Percentiles rank a stretch among this genome's conserved stretches.
These are phyloP conservation scores for Xanthostigma xanthostigma DNA, from an alignment of 2,888 invertebrate genomes.

Conservation along the genomic window DNA sequence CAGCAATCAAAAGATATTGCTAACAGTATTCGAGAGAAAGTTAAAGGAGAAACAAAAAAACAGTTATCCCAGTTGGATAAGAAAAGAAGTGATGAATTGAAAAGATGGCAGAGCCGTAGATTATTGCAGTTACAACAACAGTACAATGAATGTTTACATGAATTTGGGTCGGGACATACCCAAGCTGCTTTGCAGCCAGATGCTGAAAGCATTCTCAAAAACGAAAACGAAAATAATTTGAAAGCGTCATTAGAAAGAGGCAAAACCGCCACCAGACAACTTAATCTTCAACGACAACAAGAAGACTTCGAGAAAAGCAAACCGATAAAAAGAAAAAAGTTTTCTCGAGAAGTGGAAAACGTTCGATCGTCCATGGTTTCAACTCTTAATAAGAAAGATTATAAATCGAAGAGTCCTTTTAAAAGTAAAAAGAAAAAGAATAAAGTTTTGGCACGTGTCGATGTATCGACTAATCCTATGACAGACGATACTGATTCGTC, in stretches of 20 bases:
- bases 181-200: conserved; percentile 28
- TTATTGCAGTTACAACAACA: conserved; percentile 33
- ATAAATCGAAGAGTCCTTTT: neutral
- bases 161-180: conserved; percentile 34
- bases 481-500: too few relatives aligned
- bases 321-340: conserved; percentile 19
- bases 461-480: too few relatives aligned
- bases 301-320: conserved; percentile 15
- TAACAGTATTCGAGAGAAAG: conserved; percentile 34
- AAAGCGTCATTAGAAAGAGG: conserved; percentile 27
- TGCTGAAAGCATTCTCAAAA: conserved; percentile 20
- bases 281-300: conserved; percentile 26
- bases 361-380: conserved; percentile 28
- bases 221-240: conserved; percentile 19
- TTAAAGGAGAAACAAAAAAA: conserved; percentile 33
- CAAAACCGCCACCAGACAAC: conserved; percentile 23
- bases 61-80: conserved; percentile 33
- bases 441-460: neutral
- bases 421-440: neutral
- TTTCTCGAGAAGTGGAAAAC: conserved; percentile 31
- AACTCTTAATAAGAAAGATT: conserved; percentile 16
- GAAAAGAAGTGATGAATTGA: conserved; percentile 33
- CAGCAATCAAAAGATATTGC: conserved; percentile 46
- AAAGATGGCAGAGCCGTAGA: conserved; percentile 34
- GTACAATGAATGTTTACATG: conserved; percentile 32